Percentiles rank a stretch among this genome's conserved stretches.
Conservation (phyloP, 2,888 invertebrate genomes). For the Boloria selene region DNA sequence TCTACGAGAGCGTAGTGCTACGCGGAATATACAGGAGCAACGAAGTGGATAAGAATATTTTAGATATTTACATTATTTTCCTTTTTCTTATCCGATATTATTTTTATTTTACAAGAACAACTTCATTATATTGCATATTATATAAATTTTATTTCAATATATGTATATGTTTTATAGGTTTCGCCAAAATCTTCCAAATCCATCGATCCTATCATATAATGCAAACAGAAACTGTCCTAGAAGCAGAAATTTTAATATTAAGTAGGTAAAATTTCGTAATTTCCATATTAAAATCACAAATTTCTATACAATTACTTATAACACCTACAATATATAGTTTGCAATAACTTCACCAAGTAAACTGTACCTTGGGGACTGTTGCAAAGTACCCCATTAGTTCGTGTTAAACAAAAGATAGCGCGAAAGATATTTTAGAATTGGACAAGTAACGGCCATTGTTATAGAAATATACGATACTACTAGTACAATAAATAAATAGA, state of each 20-base stretch:
- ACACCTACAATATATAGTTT: neutral
- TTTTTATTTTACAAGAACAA: neutral
- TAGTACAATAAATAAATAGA: neutral
- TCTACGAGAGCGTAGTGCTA: constrained; percentile 1
- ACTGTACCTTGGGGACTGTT: constrained; percentile 7
- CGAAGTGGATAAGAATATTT: constrained; percentile 1
- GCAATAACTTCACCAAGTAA: constrained; percentile 9
- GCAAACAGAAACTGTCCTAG: too few relatives aligned
- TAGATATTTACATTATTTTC: neutral
- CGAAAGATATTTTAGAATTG: constrained; percentile 11
- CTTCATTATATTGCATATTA: too few relatives aligned
- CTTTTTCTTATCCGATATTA: neutral
- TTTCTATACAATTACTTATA: neutral
- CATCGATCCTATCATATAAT: too few relatives aligned
- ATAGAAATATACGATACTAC: neutral
- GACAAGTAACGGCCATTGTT: constrained; percentile 10
- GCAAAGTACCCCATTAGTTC: constrained; percentile 7
- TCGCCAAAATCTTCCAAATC: too few relatives aligned
- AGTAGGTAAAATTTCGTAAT: neutral
- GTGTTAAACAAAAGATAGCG: constrained; percentile 15
- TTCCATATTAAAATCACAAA: neutral
- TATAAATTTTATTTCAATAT: too few relatives aligned
- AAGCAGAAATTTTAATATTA: too few relatives aligned
- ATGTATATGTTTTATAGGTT: too few relatives aligned
- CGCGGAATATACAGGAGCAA: neutral